Percentiles rank a stretch among this genome's conserved stretches.
phyloP scores from a whole-genome alignment of 2,888 invertebrate species.

The Agrochola lychnidis region DNA sequence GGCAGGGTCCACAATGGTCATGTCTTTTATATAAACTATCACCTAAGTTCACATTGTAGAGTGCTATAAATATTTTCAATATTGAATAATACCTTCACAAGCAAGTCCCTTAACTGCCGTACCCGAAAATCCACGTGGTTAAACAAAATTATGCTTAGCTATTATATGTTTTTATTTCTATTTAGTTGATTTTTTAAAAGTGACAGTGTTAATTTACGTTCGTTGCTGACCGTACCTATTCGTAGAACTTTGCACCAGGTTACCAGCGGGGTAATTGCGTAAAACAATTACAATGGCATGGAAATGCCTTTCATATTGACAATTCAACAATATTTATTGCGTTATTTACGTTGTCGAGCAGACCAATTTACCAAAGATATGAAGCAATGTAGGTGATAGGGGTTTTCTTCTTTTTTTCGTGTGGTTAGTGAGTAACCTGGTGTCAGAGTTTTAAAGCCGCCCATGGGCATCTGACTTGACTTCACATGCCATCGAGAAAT shows the following conservation, averaged over 20 bases:
- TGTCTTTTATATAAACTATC: not conserved
- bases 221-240: not conserved
- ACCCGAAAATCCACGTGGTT: too few relatives aligned
- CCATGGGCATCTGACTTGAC: too few relatives aligned
- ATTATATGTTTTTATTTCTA: too few relatives aligned
- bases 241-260: not conserved
- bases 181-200: not conserved
- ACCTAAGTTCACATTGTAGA: too few relatives aligned
- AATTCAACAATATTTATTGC: not conserved
- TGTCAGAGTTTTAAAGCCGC: too few relatives aligned
- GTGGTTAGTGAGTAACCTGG: too few relatives aligned
- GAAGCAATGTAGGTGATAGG: too few relatives aligned
- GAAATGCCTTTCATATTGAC: not conserved
- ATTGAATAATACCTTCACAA: not conserved
- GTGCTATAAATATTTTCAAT: not conserved
- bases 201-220: not conserved
- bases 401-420: too few relatives aligned
- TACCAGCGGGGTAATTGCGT: not conserved
- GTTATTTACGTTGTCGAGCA: not conserved
- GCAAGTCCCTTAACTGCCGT: not conserved
- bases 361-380: not conserved
- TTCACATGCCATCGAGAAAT: too few relatives aligned
- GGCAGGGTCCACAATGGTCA: not conserved
- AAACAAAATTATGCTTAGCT: too few relatives aligned
- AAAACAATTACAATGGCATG: not conserved